These are phyloP conservation scores for Phragmatobia fuliginosa DNA, from an alignment of 2,888 invertebrate genomes.

Conservation along the genomic window DNA sequence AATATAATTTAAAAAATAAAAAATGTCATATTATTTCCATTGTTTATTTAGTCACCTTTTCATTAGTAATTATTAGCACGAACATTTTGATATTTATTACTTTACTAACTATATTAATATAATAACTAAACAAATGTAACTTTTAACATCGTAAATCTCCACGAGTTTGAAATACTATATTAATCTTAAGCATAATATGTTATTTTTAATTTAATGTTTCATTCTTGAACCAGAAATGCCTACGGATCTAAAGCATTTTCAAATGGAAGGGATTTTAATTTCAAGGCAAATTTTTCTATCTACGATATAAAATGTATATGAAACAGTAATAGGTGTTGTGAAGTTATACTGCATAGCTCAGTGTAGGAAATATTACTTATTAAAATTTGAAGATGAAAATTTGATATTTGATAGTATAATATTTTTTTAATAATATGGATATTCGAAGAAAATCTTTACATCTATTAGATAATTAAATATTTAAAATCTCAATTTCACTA, in stretches of 20 bases:
- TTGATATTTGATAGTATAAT: not conserved
- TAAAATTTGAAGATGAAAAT: slow-evolving; percentile 7
- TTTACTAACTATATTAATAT: slow-evolving; percentile 5
- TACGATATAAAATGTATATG: slow-evolving; percentile 4
- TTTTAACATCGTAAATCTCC: not conserved
- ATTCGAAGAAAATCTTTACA: slow-evolving; percentile 2
- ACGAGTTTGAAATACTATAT: not conserved
- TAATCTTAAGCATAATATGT: not conserved
- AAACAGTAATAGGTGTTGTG: not conserved
- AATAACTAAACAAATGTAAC: not conserved
- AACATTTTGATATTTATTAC: slow-evolving; percentile 6
- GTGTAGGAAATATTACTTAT: slow-evolving; percentile 2
- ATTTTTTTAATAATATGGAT: not conserved
- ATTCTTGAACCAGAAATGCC: not conserved
- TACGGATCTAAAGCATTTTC: slow-evolving; percentile 3
- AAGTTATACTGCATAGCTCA: slow-evolving; percentile 3
- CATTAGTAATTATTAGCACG: not conserved
- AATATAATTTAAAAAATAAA: not conserved
- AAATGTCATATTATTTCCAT: not conserved
- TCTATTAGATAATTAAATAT: slow-evolving; percentile 2
- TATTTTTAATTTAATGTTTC: not conserved
- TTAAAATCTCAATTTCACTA: slow-evolving; percentile 23
- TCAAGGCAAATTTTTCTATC: slow-evolving; percentile 12
- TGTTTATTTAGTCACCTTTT: not conserved
- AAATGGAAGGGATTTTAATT: slow-evolving; percentile 4